Evolutionary conservation across 2,888 invertebrate species (phyloP).

Genomic region (Petrolisthes cinctipes): DNA sequence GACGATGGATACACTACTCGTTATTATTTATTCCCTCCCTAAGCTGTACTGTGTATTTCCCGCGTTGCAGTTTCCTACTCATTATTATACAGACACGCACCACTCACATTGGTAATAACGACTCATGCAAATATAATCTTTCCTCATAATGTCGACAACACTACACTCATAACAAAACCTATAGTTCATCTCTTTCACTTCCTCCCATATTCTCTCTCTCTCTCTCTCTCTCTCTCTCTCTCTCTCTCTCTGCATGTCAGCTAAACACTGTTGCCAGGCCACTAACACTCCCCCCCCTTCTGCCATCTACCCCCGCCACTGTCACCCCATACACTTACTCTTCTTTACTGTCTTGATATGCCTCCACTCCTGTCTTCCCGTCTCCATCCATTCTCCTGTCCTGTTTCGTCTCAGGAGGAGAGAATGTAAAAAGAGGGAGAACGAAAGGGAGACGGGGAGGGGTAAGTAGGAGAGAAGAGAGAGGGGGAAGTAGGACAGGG

Average conservation of each 20-base stretch:
- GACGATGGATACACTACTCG: no score
- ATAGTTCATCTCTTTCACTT: background rate
- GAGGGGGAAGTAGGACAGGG: background rate
- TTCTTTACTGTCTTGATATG: slow-evolving; percentile 1
- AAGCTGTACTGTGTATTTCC: no score
- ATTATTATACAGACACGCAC: no score
- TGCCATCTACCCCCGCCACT: background rate
- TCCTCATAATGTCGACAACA: no score
- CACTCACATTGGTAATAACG: no score
- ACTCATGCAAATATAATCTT: no score
- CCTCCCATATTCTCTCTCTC: background rate
- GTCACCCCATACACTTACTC: background rate
- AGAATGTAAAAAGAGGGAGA: background rate
- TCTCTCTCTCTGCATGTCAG: slow-evolving; percentile 1
- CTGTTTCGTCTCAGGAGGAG: background rate
- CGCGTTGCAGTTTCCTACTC: no score
- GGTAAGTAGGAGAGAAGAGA: background rate
- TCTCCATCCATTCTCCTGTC: background rate
- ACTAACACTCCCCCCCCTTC: background rate
- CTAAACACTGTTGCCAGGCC: background rate
- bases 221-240: background rate
- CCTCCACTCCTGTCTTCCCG: background rate
- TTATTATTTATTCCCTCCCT: no score
- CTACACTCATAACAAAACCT: background rate
- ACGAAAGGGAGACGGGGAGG: background rate